Evolutionary conservation across 2,113 vertebrate species (phyloP), one percentile per base, ranked within the genome.

Genomic region (Rallus limicola): DNA sequence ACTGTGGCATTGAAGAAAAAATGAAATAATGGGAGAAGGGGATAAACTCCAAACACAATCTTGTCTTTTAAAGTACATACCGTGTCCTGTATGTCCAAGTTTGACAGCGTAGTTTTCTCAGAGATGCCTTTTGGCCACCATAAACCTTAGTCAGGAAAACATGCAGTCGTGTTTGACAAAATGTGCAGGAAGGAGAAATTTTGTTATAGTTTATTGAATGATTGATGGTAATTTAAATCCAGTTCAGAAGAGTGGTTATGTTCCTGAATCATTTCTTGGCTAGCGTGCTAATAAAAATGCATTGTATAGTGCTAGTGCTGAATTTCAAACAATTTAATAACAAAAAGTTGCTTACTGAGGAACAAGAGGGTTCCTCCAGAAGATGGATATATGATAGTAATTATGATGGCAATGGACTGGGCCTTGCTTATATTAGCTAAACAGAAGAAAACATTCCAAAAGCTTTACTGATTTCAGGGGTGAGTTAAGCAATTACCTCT

Each of bases 211-310:
- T 91, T 76, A 72, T 58, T 60, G 84, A 95, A 91, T 77, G 87
- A 93, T 52, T 84, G 74, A 95, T 95, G 63, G 29, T 63, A 53
- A 91, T 90, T 95, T 80, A 82, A 79, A 96, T 74, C 84, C 55
- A 74, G 78, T 74, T 88, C 84, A 90, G 90, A 86, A 55, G 90
- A 94, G 70, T 78, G 53, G 70, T 92, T 95, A 46, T 48, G 46
- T 85, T 89, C 80, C 71, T 69, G 75, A 92, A 40, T 86, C 5
- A 72, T 91, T 87, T 86, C 82, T 86, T 95, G 82, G 78, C 67
- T 82, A 46, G 69, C 2, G 2, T 85, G 36, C 63, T 80, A 92
- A 95, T 82, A 88, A 90, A 95, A 95, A 88, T 80, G 78, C 78
- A 59, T 40, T 77, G 78, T 77, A 19, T 64, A 82, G 31, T 46